Conservation (phyloP, 2,888 invertebrate genomes). For the Cremastinae sp. region DNA sequence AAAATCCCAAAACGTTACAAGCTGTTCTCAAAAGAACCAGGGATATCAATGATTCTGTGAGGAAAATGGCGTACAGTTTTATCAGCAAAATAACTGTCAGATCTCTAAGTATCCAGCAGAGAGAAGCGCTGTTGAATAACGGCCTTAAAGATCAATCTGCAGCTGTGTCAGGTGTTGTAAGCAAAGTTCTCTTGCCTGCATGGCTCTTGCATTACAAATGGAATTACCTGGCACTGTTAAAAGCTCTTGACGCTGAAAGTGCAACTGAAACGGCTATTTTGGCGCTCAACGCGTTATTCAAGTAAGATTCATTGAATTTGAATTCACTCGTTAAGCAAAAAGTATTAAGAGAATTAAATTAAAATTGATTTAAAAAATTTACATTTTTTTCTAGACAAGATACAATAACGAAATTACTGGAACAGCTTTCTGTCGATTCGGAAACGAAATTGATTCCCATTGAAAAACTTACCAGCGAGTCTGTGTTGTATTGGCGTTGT, state of each 20-base stretch:
- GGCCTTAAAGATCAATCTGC: conserved; percentile 85
- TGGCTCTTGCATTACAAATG: conserved; percentile 89
- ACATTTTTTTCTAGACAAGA: conserved; percentile 71
- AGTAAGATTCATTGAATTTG: conserved; percentile 76
- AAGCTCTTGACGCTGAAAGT: conserved; percentile 88
- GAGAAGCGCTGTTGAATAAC: conserved; percentile 83
- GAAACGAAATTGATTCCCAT: conserved; percentile 81
- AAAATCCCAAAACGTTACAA: conserved; percentile 86
- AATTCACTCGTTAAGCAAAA: not conserved
- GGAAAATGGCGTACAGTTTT: conserved; percentile 83
- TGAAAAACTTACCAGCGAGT: conserved; percentile 82
- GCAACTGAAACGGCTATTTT: conserved; percentile 82
- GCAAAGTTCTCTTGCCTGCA: conserved; percentile 84
- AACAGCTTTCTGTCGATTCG: conserved; percentile 80
- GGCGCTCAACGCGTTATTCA: conserved; percentile 83
- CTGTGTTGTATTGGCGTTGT: conserved; percentile 85
- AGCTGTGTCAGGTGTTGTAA: conserved; percentile 80
- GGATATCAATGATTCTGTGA: conserved; percentile 90
- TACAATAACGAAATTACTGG: conserved; percentile 78
- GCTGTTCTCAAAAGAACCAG: conserved; percentile 87
- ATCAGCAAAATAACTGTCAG: conserved; percentile 82
- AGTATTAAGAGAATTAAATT: conserved; percentile 9
- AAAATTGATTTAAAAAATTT: conserved; percentile 33
- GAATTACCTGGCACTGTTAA: conserved; percentile 87
- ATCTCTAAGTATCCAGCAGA: conserved; percentile 85